Evolutionary conservation across 2,888 invertebrate species (phyloP).

Genomic region (Standfussiana lucernea): DNA sequence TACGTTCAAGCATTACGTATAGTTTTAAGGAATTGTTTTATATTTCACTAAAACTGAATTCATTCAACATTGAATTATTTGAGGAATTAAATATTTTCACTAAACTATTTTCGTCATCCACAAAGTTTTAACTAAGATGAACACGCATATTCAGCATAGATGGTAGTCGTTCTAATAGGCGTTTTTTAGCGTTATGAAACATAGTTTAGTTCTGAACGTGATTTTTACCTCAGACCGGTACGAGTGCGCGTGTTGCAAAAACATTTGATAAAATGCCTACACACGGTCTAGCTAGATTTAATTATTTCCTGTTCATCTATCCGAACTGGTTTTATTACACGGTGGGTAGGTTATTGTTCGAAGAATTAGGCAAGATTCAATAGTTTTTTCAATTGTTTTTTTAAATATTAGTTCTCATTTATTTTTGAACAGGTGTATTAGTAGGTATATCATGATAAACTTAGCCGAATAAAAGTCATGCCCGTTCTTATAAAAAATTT

Average conservation of each 20-base stretch:
- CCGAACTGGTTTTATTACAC: conserved; percentile 47
- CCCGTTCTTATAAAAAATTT: neutral
- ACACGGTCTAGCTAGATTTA: conserved; percentile 37
- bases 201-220: conserved; percentile 56
- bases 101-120: neutral
- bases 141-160: conserved; percentile 11
- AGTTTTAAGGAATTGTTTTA: neutral
- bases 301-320: conserved; percentile 59
- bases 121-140: neutral
- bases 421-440: neutral
- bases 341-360: conserved; percentile 2
- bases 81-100: neutral
- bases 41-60: neutral
- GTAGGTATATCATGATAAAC: neutral
- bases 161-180: neutral
- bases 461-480: neutral
- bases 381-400: conserved; percentile 1
- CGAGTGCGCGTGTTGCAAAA: conserved; percentile 61
- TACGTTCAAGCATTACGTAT: neutral
- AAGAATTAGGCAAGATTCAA: conserved; percentile 23
- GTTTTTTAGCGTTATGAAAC: conserved; percentile 55
- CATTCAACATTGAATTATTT: neutral
- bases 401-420: neutral
- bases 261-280: conserved; percentile 60
- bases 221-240: conserved; percentile 45